Evolutionary conservation across 2,113 vertebrate species (phyloP).

Genomic region (Ceuthmochares aereus): DNA sequence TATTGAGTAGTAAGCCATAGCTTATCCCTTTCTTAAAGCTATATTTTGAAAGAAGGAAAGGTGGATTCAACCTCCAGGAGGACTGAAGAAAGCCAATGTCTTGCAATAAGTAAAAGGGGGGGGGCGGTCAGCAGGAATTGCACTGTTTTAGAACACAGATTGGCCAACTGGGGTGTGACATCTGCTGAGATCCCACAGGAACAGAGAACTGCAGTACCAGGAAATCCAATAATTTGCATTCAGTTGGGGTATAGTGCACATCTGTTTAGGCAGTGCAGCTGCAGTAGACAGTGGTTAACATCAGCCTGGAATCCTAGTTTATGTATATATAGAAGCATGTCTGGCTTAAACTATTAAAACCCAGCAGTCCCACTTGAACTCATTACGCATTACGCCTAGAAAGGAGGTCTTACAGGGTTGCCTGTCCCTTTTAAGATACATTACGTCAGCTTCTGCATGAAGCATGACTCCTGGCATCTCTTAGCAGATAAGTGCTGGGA

Average conservation of each 20-base stretch:
- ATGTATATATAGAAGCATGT: not conserved
- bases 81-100: not conserved
- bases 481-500: not conserved
- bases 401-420: not conserved
- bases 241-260: not conserved
- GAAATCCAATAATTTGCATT: slow-evolving; percentile 21
- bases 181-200: not conserved
- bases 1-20: not conserved
- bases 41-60: not conserved
- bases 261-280: slow-evolving; percentile 47
- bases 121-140: not conserved
- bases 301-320: slow-evolving; percentile 4
- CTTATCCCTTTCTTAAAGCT: not conserved
- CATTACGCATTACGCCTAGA: not conserved
- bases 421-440: not conserved
- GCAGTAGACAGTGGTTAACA: not conserved
- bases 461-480: not conserved
- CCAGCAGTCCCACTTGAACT: not conserved
- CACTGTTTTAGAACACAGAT: not conserved
- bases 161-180: not conserved
- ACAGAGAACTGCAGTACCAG: not conserved
- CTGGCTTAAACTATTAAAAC: not conserved
- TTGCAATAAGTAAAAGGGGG: not conserved
- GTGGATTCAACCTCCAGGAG: not conserved
- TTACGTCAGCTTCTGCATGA: slow-evolving; percentile 16